Evolutionary conservation across 1,140 invertebrate genomes (phyloP).

Genomic region (Lethrus apterus): DNA sequence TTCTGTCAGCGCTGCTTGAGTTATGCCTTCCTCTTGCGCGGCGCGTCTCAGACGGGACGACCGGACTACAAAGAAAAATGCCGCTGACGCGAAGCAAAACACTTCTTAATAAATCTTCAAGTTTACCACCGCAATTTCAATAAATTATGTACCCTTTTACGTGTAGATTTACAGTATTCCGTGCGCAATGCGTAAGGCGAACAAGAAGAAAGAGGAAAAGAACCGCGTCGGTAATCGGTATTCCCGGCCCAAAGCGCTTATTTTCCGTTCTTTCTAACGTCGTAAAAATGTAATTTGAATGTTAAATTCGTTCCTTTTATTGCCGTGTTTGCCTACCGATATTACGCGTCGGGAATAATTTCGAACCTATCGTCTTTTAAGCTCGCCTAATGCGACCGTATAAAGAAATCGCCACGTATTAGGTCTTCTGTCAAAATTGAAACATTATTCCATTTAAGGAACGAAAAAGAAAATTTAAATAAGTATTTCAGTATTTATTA

Average conservation of each 20-base stretch:
- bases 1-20: constrained; percentile 17
- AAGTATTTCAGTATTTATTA: too few species aligned
- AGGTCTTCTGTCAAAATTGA: too few species aligned
- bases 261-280: not conserved
- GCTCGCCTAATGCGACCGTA: too few species aligned
- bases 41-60: constrained; percentile 15
- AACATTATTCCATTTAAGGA: too few species aligned
- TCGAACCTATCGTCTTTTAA: too few species aligned
- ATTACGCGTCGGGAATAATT: not conserved
- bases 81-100: constrained; percentile 19
- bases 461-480: too few species aligned
- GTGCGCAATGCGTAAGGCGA: not conserved
- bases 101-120: constrained; percentile 20
- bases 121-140: constrained; percentile 15
- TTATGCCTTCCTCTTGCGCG: constrained; percentile 20
- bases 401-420: too few species aligned
- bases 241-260: not conserved
- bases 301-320: not conserved
- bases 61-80: constrained; percentile 18
- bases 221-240: not conserved
- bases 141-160: constrained; percentile 13
- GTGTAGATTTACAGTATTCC: constrained; percentile 12
- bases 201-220: too few species aligned
- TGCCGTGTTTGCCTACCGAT: not conserved
- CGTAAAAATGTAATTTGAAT: not conserved